These are phyloP conservation scores for Choristoneura rosaceana DNA, from an alignment of 2,888 invertebrate genomes.

Conservation along the genomic window DNA sequence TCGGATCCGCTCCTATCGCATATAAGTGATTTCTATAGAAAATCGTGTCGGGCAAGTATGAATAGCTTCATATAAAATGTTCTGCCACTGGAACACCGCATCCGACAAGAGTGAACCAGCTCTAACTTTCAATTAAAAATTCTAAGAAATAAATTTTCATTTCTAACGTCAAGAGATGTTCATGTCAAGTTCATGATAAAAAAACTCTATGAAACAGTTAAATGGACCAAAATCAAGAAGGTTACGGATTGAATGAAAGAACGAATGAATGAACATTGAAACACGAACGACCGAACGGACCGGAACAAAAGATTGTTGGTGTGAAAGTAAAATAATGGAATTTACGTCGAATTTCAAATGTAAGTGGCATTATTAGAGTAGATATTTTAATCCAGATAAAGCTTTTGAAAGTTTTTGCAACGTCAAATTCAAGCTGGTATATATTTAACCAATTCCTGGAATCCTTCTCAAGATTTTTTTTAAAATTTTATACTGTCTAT, in stretches of 20 bases:
- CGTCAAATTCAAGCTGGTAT: background rate
- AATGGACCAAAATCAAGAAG: constrained; percentile 35
- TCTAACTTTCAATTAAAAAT: background rate
- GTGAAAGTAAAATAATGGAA: constrained; percentile 13
- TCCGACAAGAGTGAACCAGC: no score
- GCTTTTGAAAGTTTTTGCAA: background rate
- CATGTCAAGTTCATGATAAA: background rate
- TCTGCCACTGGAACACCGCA: no score
- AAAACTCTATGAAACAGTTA: constrained; percentile 10
- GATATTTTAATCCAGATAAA: constrained; percentile 1
- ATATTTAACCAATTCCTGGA: background rate
- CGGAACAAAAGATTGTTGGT: constrained; percentile 33
- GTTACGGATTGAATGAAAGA: constrained; percentile 33
- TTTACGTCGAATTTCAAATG: constrained; percentile 14
- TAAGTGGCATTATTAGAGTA: constrained; percentile 10
- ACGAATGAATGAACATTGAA: constrained; percentile 39
- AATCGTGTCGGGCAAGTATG: no score
- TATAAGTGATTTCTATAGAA: no score
- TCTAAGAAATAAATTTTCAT: background rate
- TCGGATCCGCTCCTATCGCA: no score
- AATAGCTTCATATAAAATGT: no score
- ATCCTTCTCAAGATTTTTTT: background rate
- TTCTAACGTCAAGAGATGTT: background rate
- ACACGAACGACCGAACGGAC: constrained; percentile 34
- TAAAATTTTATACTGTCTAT: background rate